Percentiles rank a stretch among this genome's conserved stretches.
Conservation (phyloP, 2,113 vertebrate species). For the Cisticola juncidis region DNA sequence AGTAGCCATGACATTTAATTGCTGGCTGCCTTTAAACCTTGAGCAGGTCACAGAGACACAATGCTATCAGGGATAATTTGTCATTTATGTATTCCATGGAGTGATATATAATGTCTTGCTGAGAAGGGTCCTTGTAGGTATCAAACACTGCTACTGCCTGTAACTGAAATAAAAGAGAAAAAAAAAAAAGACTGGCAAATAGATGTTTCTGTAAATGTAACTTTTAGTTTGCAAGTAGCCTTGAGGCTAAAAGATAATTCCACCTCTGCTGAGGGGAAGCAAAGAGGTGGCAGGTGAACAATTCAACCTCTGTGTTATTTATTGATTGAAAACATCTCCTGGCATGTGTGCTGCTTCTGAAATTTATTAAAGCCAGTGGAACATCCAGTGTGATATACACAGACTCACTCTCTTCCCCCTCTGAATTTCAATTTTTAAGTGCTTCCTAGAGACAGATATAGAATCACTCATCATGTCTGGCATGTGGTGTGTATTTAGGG, state of each 20-base stretch:
- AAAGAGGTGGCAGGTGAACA: constrained; percentile 32
- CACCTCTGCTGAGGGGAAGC: constrained; percentile 17
- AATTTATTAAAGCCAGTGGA: constrained; percentile 40
- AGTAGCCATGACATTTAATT: constrained; percentile 63
- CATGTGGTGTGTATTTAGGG: not conserved
- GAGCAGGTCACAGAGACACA: constrained; percentile 64
- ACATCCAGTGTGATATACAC: not conserved
- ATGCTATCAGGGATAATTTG: constrained; percentile 67
- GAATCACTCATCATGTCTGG: not conserved
- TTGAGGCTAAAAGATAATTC: constrained; percentile 42
- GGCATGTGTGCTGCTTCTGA: not conserved
- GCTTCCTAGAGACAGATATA: constrained; percentile 33
- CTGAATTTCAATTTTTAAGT: constrained; percentile 43
- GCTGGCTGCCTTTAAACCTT: constrained; percentile 67
- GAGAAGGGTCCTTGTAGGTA: constrained; percentile 70
- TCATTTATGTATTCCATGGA: constrained; percentile 66
- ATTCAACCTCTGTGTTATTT: constrained; percentile 38
- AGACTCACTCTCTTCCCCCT: constrained; percentile 12
- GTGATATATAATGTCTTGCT: constrained; percentile 67
- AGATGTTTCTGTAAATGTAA: constrained; percentile 60
- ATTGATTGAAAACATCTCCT: constrained; percentile 45
- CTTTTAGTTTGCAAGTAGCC: constrained; percentile 46
- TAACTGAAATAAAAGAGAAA: constrained; percentile 50
- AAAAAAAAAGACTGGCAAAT: constrained; percentile 45
- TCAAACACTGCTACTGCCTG: constrained; percentile 51